Conservation (phyloP, 2,888 invertebrate species). For the Spilosoma lubricipeda region DNA sequence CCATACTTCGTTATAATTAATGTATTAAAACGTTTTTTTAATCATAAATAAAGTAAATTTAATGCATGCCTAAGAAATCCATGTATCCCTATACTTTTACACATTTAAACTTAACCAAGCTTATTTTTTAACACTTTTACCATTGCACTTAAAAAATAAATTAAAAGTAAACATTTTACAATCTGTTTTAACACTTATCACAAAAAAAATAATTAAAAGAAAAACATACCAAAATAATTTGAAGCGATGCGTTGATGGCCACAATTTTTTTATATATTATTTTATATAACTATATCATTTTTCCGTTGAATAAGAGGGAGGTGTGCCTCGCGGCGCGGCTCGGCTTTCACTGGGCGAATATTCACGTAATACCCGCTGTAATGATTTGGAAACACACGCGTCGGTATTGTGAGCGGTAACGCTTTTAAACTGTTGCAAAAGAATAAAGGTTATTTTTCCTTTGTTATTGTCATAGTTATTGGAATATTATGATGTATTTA, state of each 20-base stretch:
- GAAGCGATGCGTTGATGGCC: constrained; percentile 15
- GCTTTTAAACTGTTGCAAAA: not conserved
- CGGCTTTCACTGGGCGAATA: constrained; percentile 71
- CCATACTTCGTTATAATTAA: too few relatives aligned
- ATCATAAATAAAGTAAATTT: not conserved
- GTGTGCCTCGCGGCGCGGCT: constrained; percentile 54
- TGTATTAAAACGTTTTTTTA: not conserved
- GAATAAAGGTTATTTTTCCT: too few relatives aligned
- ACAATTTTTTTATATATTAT: constrained; percentile 13
- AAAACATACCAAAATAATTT: constrained; percentile 24
- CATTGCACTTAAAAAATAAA: not conserved
- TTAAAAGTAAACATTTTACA: not conserved
- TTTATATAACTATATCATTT: constrained; percentile 49
- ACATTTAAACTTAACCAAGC: not conserved
- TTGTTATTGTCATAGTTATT: too few relatives aligned
- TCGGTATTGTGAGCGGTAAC: constrained; percentile 20
- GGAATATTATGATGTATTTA: too few relatives aligned
- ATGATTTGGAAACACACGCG: constrained; percentile 58
- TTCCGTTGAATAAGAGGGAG: constrained; percentile 41
- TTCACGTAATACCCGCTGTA: constrained; percentile 64
- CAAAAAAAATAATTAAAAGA: not conserved
- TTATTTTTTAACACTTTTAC: not conserved
- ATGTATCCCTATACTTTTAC: not conserved
- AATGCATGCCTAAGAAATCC: not conserved
- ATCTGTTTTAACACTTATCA: not conserved